Base-by-base conservation (phyloP, 2,888 invertebrate genomes). In the Steinernema carpocapsae region DNA sequence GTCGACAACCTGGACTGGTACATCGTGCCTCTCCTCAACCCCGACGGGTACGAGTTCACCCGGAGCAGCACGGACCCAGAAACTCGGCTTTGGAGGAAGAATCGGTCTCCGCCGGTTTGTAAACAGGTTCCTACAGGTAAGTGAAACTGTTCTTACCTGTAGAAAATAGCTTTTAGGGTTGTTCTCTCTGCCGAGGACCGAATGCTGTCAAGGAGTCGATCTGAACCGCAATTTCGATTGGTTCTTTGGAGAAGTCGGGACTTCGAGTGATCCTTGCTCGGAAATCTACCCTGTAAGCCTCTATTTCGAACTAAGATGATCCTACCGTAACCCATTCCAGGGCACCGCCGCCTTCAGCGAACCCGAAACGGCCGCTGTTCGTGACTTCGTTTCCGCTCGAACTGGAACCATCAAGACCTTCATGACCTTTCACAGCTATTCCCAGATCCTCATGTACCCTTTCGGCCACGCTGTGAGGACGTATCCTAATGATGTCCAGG, bases 121-220 rank as follows among this genome's bases (percentile, higher is more conserved):
- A 81, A 64, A 32, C 64, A 64, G 19, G 29, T 29, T 26, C 64
- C 64, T 3, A 64, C 64, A 10, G 64, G 64, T 64, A 10, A 7
- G 29, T 32, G 10, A 37, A 37, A 37, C 37, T 37, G 10, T 37
- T 37, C 10, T 37, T 3, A 37, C 4, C 32, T 1, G 6, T 37
- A 7, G 56, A 26, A 26, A 14, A 32, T 1, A 3, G 24, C 3
- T 76, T 77, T 52, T 73, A 84, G 85, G 86, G 17, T 79, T 85
- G 42, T 85, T 86, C 77, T 76, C 80, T 42, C 82, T 84, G 1
- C 86, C 86, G 6, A 79, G 79, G 7, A 85, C 83, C 22, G 46
- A 81, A 6, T 87, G 87, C 76, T 87, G 87, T 64, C 85, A 85
- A 52, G 87, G 87, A n/a, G 87, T 87, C 19, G 87, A 87, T 72